Conservation (phyloP, 2,888 invertebrate genomes). For the Drosophila borborema region DNA sequence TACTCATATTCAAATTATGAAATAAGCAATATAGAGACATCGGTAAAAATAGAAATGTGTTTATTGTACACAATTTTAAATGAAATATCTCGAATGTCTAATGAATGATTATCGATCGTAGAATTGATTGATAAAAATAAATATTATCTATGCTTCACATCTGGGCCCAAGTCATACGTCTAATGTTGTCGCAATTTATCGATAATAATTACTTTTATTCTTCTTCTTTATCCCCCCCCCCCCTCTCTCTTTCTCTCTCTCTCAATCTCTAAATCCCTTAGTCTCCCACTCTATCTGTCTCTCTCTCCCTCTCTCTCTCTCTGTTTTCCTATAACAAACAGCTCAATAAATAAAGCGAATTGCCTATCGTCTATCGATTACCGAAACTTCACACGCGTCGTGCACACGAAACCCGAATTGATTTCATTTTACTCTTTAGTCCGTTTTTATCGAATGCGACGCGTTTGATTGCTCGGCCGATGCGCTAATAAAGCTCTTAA, state of each 20-base stretch:
- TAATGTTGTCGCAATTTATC: background rate
- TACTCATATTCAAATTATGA: no score
- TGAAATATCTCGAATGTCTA: no score
- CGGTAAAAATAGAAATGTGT: no score
- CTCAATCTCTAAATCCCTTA: no score
- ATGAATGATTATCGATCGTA: no score
- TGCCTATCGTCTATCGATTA: constrained; percentile 3
- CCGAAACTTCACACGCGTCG: background rate
- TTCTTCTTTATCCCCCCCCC: background rate
- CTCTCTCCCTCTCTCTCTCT: background rate
- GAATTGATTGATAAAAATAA: no score
- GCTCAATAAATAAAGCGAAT: no score
- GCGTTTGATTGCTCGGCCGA: constrained; percentile 62
- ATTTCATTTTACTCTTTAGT: constrained; percentile 28
- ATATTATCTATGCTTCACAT: no score
- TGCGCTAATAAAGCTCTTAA: constrained; percentile 72
- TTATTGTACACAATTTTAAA: no score
- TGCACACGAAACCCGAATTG: background rate
- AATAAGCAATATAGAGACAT: no score
- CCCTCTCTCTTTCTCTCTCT: background rate
- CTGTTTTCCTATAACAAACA: no score
- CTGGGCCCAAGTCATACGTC: no score
- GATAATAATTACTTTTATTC: background rate
- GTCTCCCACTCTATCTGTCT: background rate
- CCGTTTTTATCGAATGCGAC: constrained; percentile 43